Base-by-base conservation (phyloP, 2,797 vertebrate species). In the Schizopygopsis pylzovi region DNA sequence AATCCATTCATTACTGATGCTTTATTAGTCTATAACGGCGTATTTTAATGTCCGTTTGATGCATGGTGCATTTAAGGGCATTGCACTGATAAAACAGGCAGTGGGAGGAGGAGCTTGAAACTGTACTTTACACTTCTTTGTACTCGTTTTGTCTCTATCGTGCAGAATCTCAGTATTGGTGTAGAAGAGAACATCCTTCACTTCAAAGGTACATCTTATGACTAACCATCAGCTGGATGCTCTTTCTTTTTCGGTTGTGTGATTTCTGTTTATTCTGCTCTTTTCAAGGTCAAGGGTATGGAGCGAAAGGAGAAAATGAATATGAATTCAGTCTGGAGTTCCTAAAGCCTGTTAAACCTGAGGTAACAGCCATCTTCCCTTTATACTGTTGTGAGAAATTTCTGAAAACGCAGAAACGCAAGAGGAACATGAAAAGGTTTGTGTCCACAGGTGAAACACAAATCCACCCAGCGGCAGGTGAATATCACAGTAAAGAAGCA, bases 311-410 rank as follows among this genome's bases (percentile, higher is more conserved):
- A 85, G 96, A 96, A 89, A 97, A 99, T 80, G 93, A 97, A 52
- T 99, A 99, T 0, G 94, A 96, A 90, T 99, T 99, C 94, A 96
- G 94, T 88, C 89, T 99, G 63, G 95, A 97, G 88, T 98, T 99
- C 85, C 90, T 97, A 0, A 95, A 95, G 54, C 93, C 95, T 0
- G 97, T 99, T 0, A 97, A 96, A 82, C 90, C 95, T 54, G 94
- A 98, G 94, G 98, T 99, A 94, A 37, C 91, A 75, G 76, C 20
- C 70, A 13, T 33, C 37, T 63, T 54, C 10, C 6, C 18, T 70
- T 83, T 33, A 49, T 33, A 16, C 1, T 8, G 22, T 71, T 6
- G 13, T 81, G 47, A 83, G 10, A 70, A 54, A 54, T 25, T 68
- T 20, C 4, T 47, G 1, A 59, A 41, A 43, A 41, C 28, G 28